Conservation (phyloP, 2,113 vertebrate genomes). For the Muscicapa adusta region DNA sequence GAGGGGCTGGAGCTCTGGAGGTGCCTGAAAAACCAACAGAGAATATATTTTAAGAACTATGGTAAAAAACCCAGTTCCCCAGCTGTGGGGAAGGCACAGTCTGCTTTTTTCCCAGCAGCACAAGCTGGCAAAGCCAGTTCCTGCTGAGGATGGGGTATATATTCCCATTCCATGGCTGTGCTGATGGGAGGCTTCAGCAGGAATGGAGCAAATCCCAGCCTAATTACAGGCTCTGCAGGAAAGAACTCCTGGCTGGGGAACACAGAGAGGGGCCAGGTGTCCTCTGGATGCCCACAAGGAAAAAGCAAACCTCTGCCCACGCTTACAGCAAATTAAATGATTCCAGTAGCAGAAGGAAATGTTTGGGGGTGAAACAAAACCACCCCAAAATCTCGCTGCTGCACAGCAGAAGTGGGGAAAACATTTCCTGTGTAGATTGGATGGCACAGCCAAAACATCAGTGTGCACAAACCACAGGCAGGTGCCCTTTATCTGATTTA, state of each 20-base stretch:
- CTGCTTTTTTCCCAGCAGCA: background rate
- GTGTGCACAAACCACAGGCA: too few species aligned
- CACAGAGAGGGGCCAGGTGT: too few species aligned
- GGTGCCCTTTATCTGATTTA: background rate
- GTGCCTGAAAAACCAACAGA: background rate
- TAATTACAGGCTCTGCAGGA: background rate
- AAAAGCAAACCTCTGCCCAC: background rate
- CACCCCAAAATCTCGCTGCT: background rate
- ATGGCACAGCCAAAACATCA: accelerated
- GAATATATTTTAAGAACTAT: background rate
- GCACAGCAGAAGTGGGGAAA: background rate
- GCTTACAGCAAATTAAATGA: background rate
- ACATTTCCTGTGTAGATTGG: background rate
- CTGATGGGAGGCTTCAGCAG: background rate
- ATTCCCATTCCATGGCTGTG: accelerated
- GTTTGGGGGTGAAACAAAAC: background rate
- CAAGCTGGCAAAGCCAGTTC: background rate
- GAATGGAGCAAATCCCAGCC: background rate
- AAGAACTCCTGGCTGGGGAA: background rate
- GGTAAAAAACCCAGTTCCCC: background rate
- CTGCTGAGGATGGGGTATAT: background rate
- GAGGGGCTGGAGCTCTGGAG: background rate
- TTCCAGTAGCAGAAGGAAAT: background rate
- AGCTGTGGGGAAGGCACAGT: background rate
- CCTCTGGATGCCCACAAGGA: background rate